These are phyloP conservation scores for Diplolepis rosae DNA, from an alignment of 2,888 invertebrate species.

Conservation along the genomic window DNA sequence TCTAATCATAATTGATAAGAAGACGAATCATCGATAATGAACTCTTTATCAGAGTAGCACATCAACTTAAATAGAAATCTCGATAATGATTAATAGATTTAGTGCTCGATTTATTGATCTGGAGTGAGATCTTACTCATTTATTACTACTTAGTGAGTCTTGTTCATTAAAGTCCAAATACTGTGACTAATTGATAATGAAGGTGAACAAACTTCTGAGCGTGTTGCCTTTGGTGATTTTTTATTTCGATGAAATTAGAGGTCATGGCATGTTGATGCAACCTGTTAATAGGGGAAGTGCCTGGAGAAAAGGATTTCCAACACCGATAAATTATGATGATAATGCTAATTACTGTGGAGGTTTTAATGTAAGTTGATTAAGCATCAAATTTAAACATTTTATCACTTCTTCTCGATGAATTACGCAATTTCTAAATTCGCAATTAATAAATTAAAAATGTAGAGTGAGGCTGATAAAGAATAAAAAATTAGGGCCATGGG, in stretches of 20 bases:
- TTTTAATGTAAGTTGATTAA: constrained; percentile 62
- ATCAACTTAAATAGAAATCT: constrained; percentile 22
- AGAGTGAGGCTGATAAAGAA: too few relatives aligned
- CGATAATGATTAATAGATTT: background rate
- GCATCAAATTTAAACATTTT: too few relatives aligned
- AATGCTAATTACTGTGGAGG: constrained; percentile 77
- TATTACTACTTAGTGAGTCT: background rate
- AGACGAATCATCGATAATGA: constrained; percentile 17
- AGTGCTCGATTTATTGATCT: background rate
- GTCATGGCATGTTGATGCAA: constrained; percentile 76
- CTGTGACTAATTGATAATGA: background rate
- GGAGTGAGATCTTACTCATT: background rate
- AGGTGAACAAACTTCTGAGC: background rate
- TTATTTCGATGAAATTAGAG: constrained; percentile 55
- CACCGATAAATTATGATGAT: constrained; percentile 76
- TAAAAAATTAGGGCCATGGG: too few relatives aligned
- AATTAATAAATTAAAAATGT: too few relatives aligned
- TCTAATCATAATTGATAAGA: background rate
- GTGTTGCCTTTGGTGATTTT: constrained; percentile 4
- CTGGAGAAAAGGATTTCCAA: constrained; percentile 75
- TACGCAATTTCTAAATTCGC: too few relatives aligned
- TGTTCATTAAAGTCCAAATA: background rate
- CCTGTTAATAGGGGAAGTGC: constrained; percentile 76
- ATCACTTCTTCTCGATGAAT: too few relatives aligned
- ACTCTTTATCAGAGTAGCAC: background rate